Conservation (phyloP, 2,797 vertebrate species). For the Eospalax fontanierii region DNA sequence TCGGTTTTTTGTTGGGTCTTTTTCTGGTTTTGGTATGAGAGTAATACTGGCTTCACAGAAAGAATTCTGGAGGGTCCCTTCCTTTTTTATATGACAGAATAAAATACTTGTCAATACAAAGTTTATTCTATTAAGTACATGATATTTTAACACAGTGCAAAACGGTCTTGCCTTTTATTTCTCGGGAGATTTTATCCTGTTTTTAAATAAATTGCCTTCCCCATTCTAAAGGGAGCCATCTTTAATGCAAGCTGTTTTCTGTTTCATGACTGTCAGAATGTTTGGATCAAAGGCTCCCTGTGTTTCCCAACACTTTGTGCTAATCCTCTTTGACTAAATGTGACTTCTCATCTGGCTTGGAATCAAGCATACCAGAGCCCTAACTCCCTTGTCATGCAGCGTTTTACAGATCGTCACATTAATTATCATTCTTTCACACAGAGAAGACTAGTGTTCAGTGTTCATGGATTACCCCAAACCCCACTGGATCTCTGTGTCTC, state of each 20-base stretch:
- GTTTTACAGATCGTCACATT: not conserved
- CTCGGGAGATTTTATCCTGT: not conserved
- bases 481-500: not conserved
- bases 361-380: not conserved
- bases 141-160: not conserved
- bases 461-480: not conserved
- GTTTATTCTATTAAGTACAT: not conserved
- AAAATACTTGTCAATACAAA: not conserved
- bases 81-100: too few relatives aligned
- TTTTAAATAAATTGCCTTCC: not conserved
- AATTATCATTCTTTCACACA: slow-evolving; percentile 10
- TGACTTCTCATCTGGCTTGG: slow-evolving; percentile 36
- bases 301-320: not conserved
- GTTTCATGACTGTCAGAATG: not conserved
- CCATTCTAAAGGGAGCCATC: not conserved
- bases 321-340: not conserved
- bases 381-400: not conserved
- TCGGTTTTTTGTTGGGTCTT: too few relatives aligned
- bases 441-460: slow-evolving; percentile 1
- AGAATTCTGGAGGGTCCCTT: too few relatives aligned
- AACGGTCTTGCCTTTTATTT: not conserved
- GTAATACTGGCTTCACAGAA: too few relatives aligned
- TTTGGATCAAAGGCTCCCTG: not conserved
- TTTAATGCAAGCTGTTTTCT: not conserved
- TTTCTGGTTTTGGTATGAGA: too few relatives aligned